These are phyloP conservation scores for Erpetoichthys calabaricus DNA, from an alignment of 2,797 vertebrate genomes.

Conservation along the genomic window DNA sequence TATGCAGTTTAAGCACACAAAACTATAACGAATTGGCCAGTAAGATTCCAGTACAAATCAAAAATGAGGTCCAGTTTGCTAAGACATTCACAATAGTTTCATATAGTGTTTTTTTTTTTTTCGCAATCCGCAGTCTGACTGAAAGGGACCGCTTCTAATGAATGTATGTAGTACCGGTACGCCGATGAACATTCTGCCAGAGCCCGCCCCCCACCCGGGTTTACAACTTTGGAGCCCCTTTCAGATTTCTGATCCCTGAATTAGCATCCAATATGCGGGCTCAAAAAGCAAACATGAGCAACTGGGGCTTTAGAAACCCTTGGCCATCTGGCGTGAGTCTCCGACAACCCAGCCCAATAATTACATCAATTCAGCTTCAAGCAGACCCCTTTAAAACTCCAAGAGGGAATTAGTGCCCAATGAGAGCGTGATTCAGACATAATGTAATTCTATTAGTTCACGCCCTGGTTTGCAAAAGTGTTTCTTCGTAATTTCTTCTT, in stretches of 20 bases:
- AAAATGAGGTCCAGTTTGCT: conserved; percentile 10
- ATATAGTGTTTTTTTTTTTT: conserved; percentile 50
- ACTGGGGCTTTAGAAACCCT: conserved; percentile 55
- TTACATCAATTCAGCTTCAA: conserved; percentile 62
- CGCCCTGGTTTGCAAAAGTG: conserved; percentile 30
- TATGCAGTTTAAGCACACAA: too few species aligned
- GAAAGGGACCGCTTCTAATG: conserved; percentile 76
- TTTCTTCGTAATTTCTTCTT: too few species aligned
- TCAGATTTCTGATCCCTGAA: conserved; percentile 49
- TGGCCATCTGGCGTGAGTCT: conserved; percentile 71
- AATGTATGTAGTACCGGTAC: conserved; percentile 77
- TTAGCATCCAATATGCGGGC: conserved; percentile 50
- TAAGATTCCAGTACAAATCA: too few species aligned
- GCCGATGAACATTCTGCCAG: conserved; percentile 62
- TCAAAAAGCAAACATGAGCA: conserved; percentile 59
- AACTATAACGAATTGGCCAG: too few species aligned
- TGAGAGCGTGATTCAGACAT: conserved; percentile 45
- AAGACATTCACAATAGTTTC: conserved; percentile 55
- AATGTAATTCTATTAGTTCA: conserved; percentile 51
- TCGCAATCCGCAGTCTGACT: conserved; percentile 65
- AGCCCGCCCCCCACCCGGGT: conserved; percentile 44
- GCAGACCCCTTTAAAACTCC: conserved; percentile 41
- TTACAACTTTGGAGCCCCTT: conserved; percentile 57
- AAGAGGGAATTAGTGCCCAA: conserved; percentile 48
- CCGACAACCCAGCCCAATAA: conserved; percentile 64